phyloP scores from a whole-genome alignment of 2,113 vertebrate genomes.

The Bothrops jararaca region DNA sequence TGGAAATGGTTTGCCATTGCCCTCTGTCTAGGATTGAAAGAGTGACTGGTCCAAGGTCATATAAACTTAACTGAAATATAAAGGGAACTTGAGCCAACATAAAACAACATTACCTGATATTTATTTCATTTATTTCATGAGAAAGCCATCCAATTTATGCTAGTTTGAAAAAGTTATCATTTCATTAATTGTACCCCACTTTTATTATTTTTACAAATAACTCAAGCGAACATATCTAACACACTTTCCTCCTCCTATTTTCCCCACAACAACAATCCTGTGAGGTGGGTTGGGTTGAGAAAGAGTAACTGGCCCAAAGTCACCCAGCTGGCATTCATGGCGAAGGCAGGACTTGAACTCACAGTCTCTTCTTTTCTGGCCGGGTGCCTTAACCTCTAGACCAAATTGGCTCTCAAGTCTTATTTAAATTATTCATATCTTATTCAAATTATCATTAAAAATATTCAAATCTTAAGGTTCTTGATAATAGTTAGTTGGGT shows the following conservation, averaged over 20 bases:
- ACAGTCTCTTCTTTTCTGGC: neutral
- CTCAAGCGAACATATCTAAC: neutral
- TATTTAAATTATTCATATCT: neutral
- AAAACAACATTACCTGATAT: neutral
- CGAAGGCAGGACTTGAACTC: neutral
- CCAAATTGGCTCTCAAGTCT: neutral
- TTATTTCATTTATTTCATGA: neutral
- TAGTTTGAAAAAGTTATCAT: neutral
- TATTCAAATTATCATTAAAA: too few species aligned
- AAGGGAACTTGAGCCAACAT: neutral
- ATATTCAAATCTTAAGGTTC: neutral
- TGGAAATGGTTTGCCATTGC: neutral
- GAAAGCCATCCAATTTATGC: neutral
- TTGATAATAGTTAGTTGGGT: neutral
- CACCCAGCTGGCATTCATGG: neutral
- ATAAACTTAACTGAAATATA: neutral
- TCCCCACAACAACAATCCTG: neutral
- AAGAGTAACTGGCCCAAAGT: neutral
- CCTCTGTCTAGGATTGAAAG: neutral
- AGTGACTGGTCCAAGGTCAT: neutral
- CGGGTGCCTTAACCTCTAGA: neutral
- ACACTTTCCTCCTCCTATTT: neutral
- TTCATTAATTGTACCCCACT: neutral
- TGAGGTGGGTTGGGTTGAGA: neutral
- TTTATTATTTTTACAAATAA: neutral